Evolutionary conservation across 2,797 vertebrate species (phyloP).

Genomic region (Halcyon smyrnensis): DNA sequence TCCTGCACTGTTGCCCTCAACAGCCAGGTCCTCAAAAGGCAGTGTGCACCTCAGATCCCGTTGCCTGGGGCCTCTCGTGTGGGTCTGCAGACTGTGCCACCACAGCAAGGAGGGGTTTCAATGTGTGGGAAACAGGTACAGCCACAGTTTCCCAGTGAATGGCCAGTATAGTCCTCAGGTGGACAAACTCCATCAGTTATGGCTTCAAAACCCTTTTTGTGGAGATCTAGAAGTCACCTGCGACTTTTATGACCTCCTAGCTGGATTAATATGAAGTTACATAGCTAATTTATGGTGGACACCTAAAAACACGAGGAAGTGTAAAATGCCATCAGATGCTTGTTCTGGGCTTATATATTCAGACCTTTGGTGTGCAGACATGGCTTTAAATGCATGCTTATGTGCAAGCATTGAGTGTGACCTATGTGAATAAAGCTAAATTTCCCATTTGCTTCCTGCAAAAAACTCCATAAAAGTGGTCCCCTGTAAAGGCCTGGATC

Average conservation of each 20-base stretch:
- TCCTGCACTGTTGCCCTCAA: background rate
- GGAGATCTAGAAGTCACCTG: background rate
- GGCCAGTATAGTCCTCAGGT: background rate
- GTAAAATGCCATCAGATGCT: background rate
- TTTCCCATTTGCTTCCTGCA: background rate
- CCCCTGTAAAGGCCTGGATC: background rate
- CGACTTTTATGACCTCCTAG: background rate
- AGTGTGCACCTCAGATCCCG: background rate
- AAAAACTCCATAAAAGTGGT: background rate
- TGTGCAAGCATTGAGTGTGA: rapidly evolving
- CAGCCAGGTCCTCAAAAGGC: background rate
- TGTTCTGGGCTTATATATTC: background rate
- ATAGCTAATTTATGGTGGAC: background rate
- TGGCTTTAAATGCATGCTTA: background rate
- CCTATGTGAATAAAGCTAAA: background rate
- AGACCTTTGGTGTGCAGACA: background rate
- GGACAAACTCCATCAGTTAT: background rate
- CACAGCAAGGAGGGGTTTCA: background rate
- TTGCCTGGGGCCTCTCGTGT: background rate
- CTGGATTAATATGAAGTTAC: background rate
- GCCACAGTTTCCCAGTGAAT: background rate
- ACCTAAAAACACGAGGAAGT: background rate
- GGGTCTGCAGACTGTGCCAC: background rate
- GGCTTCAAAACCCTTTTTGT: background rate
- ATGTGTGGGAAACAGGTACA: background rate